Evolutionary conservation across 2,113 vertebrate genomes (phyloP), one percentile per base, ranked within the genome.

Genomic region (Protomyctophum bolini): DNA sequence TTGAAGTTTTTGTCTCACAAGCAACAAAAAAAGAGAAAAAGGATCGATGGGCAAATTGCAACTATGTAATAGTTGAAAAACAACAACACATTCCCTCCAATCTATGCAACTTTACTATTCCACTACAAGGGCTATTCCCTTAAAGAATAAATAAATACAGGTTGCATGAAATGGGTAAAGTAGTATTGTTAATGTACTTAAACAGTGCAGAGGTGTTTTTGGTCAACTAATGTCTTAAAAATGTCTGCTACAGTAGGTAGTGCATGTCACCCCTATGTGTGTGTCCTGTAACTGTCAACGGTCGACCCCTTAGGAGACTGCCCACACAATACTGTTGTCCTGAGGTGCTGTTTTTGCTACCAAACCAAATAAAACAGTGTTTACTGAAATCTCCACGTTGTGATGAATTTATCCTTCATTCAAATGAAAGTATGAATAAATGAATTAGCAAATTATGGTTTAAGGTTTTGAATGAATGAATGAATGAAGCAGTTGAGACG

Each of bases 271-370:
- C 75, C 82, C 84, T 72, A 58, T 15, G 56, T 84, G 87, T 58
- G 73, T 70, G 75, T 86, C 73, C 74, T 84, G 81, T 79, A 88
- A 85, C 82, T 85, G 79, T 85, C 86, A 81, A 63, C 63, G 75
- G 81, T 74, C 28, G 54, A 87, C 84, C 82, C 88, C 78, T 87
- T 83, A 84, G 80, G 78, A 90, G 77, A 63, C 77, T 76, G 76
- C 83, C 79, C 77, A 68, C 62, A 12, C 75, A 78, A 82, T 56
- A 77, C 77, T 82, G 77, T 80, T 82, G 84, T 85, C 84, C 85
- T 64, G 77, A 86, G 91, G 92, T 91, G 92, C 90, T 92, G 87
- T 89, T 92, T 92, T 93, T 93, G 91, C 88, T 90, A 93, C 88
- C 83, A 89, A 89, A 83, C 62, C 66, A 80, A 91, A 91, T 90